These are phyloP conservation scores for Dendrolimus punctatus DNA, from an alignment of 1,140 invertebrate species.

Conservation along the genomic window DNA sequence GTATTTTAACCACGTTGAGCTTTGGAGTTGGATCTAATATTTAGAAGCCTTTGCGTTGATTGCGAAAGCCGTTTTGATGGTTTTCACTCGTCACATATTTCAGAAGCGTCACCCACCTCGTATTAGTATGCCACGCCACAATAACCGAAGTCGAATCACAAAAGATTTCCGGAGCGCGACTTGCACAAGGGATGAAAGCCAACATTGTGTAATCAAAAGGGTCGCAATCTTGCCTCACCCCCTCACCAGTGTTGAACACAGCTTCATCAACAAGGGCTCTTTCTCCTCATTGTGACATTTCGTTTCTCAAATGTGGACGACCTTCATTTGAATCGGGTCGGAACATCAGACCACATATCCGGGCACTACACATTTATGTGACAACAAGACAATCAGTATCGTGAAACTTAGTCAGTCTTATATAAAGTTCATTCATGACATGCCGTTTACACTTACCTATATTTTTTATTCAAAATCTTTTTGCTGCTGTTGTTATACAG, in stretches of 20 bases:
- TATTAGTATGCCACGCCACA: conserved; percentile 67
- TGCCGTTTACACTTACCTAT: too few relatives aligned
- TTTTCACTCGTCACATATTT: conserved; percentile 41
- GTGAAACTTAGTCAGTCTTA: too few relatives aligned
- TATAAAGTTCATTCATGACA: too few relatives aligned
- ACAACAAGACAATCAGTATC: too few relatives aligned
- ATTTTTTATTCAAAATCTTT: too few relatives aligned
- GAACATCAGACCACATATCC: background rate
- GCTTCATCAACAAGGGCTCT: conserved; percentile 64
- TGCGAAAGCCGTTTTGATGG: conserved; percentile 18
- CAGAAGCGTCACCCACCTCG: conserved; percentile 44
- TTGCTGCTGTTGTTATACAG: too few relatives aligned
- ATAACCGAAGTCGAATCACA: conserved; percentile 67
- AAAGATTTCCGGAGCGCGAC: conserved; percentile 69
- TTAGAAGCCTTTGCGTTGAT: background rate
- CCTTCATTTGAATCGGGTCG: conserved; percentile 2
- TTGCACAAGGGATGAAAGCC: conserved; percentile 68
- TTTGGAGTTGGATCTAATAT: conserved; percentile 1
- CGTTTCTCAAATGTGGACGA: conserved; percentile 27
- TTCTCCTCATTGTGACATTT: conserved; percentile 60
- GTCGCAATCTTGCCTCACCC: conserved; percentile 62
- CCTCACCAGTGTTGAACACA: conserved; percentile 50
- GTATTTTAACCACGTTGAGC: background rate
- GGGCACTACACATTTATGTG: too few relatives aligned
- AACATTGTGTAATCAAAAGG: conserved; percentile 70